Percentiles rank a stretch among this genome's conserved stretches.
These are phyloP conservation scores for Gephyroberyx darwinii DNA, from an alignment of 2,797 vertebrate species.

Conservation along the genomic window DNA sequence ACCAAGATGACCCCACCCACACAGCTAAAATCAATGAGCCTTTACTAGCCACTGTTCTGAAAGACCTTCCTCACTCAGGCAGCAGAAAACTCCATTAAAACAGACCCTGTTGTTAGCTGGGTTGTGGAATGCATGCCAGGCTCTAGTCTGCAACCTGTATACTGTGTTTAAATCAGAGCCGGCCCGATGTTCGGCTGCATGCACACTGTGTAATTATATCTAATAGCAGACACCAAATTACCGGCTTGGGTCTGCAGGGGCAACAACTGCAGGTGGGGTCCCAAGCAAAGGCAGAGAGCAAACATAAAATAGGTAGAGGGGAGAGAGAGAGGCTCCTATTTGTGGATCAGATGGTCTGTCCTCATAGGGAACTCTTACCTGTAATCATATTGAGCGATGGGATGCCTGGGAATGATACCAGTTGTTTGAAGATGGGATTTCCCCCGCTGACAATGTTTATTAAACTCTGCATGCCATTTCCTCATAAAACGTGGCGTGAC, in stretches of 20 bases:
- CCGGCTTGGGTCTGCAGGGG: constrained; percentile 61
- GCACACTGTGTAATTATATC: constrained; percentile 72
- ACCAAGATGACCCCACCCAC: background rate
- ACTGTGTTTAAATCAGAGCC: constrained; percentile 65
- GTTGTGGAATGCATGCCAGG: constrained; percentile 65
- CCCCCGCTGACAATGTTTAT: constrained; percentile 22
- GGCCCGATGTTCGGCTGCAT: constrained; percentile 29
- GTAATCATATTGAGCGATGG: constrained; percentile 24
- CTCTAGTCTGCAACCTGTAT: constrained; percentile 56
- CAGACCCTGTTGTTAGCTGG: constrained; percentile 63
- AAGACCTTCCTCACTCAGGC: constrained; percentile 14
- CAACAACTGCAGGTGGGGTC: constrained; percentile 62
- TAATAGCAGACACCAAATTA: constrained; percentile 76
- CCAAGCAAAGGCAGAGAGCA: constrained; percentile 22
- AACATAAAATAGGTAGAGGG: constrained; percentile 27
- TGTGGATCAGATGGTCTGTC: constrained; percentile 29
- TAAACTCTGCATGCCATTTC: constrained; percentile 23
- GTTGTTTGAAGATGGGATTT: constrained; percentile 7
- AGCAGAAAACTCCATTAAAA: constrained; percentile 55
- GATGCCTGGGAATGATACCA: constrained; percentile 2
- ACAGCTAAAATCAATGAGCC: constrained; percentile 4
- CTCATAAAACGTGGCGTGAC: constrained; percentile 2
- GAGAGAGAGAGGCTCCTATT: background rate
- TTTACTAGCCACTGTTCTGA: background rate
- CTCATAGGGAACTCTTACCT: background rate